Evolutionary conservation across 2,888 invertebrate genomes (phyloP).

Genomic region (Coleophora deauratella): DNA sequence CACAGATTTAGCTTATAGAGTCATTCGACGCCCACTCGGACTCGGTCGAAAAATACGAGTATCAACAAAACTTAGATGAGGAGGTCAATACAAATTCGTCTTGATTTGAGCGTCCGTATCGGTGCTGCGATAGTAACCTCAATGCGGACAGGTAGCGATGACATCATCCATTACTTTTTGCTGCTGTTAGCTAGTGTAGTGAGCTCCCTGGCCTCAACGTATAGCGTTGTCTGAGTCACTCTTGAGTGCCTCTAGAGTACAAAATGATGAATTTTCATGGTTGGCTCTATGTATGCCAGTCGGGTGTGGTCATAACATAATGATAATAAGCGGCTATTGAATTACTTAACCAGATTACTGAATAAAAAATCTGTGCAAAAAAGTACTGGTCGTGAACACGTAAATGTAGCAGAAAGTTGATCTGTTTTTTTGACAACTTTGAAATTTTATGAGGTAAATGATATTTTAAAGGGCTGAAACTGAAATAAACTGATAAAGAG

Average conservation of each 20-base stretch:
- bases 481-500: no score
- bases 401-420: no score
- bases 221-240: slow-evolving; percentile 24
- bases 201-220: no score
- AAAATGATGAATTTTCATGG: no score
- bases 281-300: slow-evolving; percentile 11
- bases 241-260: slow-evolving; percentile 20
- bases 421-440: no score
- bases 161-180: slow-evolving; percentile 46
- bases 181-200: no score
- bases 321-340: slow-evolving; percentile 10
- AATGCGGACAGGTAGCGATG: slow-evolving; percentile 31
- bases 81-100: no score
- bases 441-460: no score
- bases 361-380: not conserved
- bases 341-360: slow-evolving; percentile 20
- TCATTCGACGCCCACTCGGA: slow-evolving; percentile 26
- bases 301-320: slow-evolving; percentile 28
- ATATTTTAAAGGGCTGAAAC: no score
- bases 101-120: no score
- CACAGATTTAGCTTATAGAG: slow-evolving; percentile 34
- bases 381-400: not conserved
- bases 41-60: not conserved
- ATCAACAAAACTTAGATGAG: not conserved
- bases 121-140: slow-evolving; percentile 18